Percentiles rank a stretch among this genome's conserved stretches.
These are phyloP conservation scores for Orbicella faveolata DNA, from an alignment of 64 coral and sea anemone species.

Conservation along the genomic window DNA sequence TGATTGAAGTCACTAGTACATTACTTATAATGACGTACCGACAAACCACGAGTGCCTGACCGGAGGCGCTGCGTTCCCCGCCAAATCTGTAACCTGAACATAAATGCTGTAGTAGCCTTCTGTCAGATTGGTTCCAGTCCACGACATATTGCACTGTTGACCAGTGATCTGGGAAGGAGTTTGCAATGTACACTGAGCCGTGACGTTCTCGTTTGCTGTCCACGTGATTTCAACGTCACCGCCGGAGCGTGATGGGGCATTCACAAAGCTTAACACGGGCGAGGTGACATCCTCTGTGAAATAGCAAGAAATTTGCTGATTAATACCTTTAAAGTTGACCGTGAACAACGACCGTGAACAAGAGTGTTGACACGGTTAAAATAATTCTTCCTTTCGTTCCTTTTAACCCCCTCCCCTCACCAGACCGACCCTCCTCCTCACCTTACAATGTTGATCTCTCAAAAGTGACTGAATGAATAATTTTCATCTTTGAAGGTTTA, in stretches of 20 bases:
- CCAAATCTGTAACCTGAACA: slow-evolving; percentile 60
- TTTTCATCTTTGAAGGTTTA: too few species aligned
- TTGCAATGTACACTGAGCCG: slow-evolving; percentile 66
- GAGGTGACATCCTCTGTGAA: slow-evolving; percentile 62
- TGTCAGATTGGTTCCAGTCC: slow-evolving; percentile 56
- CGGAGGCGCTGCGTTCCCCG: slow-evolving; percentile 66
- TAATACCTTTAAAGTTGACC: background rate
- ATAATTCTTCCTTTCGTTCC: too few species aligned
- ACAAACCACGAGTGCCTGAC: slow-evolving; percentile 79
- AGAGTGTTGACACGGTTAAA: too few species aligned
- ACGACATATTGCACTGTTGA: slow-evolving; percentile 62
- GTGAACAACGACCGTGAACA: background rate
- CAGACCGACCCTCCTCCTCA: too few species aligned
- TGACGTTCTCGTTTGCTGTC: slow-evolving; percentile 56
- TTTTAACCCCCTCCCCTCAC: too few species aligned
- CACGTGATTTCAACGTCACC: slow-evolving; percentile 55
- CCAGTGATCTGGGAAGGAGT: slow-evolving; percentile 49
- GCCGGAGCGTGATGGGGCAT: slow-evolving; percentile 43
- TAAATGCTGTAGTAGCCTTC: slow-evolving; percentile 76
- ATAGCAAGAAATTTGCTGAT: background rate
- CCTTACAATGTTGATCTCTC: too few species aligned
- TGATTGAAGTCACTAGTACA: background rate
- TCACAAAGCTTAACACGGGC: slow-evolving; percentile 48
- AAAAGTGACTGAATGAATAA: too few species aligned
- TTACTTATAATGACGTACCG: slow-evolving; percentile 33